phyloP scores from a whole-genome alignment of 2,888 invertebrate genomes.

The Rotaria magnacalcarata region DNA sequence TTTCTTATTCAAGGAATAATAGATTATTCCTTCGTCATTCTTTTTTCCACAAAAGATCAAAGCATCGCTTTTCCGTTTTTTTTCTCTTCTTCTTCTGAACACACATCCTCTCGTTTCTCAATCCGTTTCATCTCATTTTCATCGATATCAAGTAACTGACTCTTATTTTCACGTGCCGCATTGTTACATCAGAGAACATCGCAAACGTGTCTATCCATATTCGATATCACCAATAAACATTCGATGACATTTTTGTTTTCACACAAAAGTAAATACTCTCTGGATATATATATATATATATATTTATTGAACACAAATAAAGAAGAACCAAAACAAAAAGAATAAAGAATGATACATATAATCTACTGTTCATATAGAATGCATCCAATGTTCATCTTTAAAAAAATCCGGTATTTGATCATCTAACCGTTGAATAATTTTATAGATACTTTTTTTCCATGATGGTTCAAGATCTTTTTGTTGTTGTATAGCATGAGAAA shows the following conservation, averaged over 20 bases:
- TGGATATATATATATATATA: not conserved
- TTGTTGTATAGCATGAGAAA: constrained; percentile 93
- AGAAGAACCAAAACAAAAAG: constrained; percentile 10
- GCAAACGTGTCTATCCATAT: constrained; percentile 3
- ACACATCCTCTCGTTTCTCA: not conserved
- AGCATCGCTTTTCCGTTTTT: not conserved
- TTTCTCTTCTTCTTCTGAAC: not conserved
- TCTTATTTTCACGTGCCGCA: not conserved
- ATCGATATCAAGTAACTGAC: not conserved
- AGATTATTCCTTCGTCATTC: no score
- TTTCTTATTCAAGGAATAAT: no score
- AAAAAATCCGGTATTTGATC: constrained; percentile 98
- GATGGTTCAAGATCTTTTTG: constrained; percentile 93
- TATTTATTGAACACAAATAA: constrained; percentile 14
- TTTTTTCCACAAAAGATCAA: not conserved
- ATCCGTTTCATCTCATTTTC: not conserved
- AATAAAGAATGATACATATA: not conserved
- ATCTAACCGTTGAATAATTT: constrained; percentile 96
- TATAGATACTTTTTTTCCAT: constrained; percentile 99
- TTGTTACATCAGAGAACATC: no score
- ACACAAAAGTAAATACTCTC: not conserved
- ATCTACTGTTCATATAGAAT: constrained; percentile 35
- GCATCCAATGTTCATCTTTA: constrained; percentile 63
- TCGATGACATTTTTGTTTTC: not conserved
- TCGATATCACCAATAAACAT: not conserved